phyloP scores from a whole-genome alignment of 2,797 vertebrate genomes.

The Muscicapa striata region DNA sequence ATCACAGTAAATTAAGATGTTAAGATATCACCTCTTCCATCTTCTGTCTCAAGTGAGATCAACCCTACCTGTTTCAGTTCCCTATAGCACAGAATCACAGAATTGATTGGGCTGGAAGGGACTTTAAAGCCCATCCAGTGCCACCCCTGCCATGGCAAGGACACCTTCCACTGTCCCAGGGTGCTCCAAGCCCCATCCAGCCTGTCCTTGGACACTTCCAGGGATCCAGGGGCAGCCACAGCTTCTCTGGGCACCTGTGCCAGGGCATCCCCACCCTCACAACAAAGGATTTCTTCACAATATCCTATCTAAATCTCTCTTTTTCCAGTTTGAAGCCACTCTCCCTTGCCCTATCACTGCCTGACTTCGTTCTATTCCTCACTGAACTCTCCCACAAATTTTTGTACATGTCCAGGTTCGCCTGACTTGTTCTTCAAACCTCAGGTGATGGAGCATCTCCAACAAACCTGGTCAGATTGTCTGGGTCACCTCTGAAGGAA shows the following conservation, averaged over 20 bases:
- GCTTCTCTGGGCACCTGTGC: neutral
- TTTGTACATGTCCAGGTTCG: rapidly evolving
- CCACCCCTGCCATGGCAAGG: rapidly evolving
- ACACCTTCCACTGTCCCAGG: rapidly evolving
- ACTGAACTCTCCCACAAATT: neutral
- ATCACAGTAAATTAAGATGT: neutral
- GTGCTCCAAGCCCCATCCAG: rapidly evolving
- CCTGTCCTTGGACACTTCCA: neutral
- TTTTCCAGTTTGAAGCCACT: neutral
- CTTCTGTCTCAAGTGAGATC: neutral
- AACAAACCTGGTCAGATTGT: neutral
- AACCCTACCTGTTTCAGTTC: neutral
- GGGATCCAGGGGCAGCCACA: neutral
- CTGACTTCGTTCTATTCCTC: neutral
- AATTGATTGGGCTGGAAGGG: neutral
- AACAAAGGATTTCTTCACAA: neutral
- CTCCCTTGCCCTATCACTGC: neutral
- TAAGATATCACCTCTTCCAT: neutral
- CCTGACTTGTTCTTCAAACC: neutral
- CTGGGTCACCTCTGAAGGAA: neutral
- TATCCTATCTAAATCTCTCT: neutral
- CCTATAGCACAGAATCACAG: neutral
- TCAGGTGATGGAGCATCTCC: neutral
- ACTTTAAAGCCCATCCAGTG: rapidly evolving
- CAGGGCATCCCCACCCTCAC: rapidly evolving